Evolutionary conservation across 1,140 invertebrate species (phyloP), one percentile per base, ranked within the genome.

Genomic region (Hermetia illucens): DNA sequence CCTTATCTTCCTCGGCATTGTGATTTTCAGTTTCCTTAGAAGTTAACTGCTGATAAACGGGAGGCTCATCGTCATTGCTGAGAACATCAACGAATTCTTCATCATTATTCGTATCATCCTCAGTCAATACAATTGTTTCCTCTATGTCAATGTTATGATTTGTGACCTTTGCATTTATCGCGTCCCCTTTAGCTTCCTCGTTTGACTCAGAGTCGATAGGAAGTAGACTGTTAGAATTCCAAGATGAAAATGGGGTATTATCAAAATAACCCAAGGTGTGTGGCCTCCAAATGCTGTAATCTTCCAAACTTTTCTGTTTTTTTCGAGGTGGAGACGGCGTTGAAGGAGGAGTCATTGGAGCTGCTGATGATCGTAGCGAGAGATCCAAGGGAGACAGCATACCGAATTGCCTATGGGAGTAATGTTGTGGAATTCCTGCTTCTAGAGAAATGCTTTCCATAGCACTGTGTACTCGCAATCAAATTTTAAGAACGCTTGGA

Each of bases 341-440:
- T 38, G 70, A 71, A n/a, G 70, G 70, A 15, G 70, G 70, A 17
- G 70, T 73, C 34, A 73, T 72, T 32, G 70, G 68, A 41, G 61
- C 60, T 10, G 59, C 60, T 21, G 62, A 50, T 43, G 53, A 44
- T 6, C 70, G 66, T 5, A 71, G 40, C 19, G 69, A 71, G 13
- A 73, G 50, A 41, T 73, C 70, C 16, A 73, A 48, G 5, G 70
- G 70, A 15, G 70, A 66, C 19, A 68, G 49, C 40, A 59, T 27
- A 36, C 50, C n/a, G n/a, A n/a, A n/a, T n/a, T n/a, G n/a, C n/a
- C n/a, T n/a, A n/a, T n/a, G n/a, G n/a, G n/a, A n/a, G n/a, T n/a
- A n/a, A n/a, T n/a, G n/a, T n/a, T n/a, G n/a, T n/a, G n/a, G n/a
- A n/a, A n/a, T n/a, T n/a, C n/a, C n/a, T n/a, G n/a, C n/a, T n/a